Base-by-base conservation (phyloP, 2,113 vertebrate genomes). In the Todiramphus saurophagus region DNA sequence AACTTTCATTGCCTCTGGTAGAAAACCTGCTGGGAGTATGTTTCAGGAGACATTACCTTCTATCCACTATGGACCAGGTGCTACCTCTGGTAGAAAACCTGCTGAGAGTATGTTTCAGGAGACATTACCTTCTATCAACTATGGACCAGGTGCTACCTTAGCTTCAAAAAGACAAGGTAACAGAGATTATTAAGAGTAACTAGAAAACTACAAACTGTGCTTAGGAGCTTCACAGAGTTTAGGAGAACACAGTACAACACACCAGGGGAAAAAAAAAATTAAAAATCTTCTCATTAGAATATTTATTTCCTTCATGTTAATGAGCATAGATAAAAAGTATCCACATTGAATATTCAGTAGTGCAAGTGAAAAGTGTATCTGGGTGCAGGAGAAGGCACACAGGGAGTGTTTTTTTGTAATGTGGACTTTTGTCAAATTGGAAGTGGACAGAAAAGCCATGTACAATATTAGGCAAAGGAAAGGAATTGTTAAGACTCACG, bases 241-340 rank as follows among this genome's bases (percentile, higher is more conserved):
- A 73, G 31, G n/a, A 87, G 41, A 86, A 51, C 2, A 8, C 0
- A 1, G 37, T 62, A 69, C 7, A 64, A 16, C 7, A 9, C 6
- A 39, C 18, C 9, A 60, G 8, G 11, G 7, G 11, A 7, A 15
- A 46, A n/a, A 46, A n/a, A 66, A 67, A 33, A 43, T 56, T 56
- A 12, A 46, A 46, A 20, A 24, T 24, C 70, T 59, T 76, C 30
- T 35, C 28, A 60, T 69, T 25, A 55, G 39, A 74, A 28, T 28
- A 55, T 20, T 20, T 48, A 21, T 39, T 80, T 82, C 56, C 37
- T 64, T 60, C 25, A 21, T 0, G 0, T 58, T 44, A 88, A 56
- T 18, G 25, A 50, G 2, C 0, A 0, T 30, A 30, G 28, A 31
- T 68, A n/a, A 62, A 75, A 83, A 30, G 0, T 13, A 74, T n/a